Percentiles rank a stretch among this genome's conserved stretches.
Evolutionary conservation across 2,113 vertebrate genomes (phyloP).

Genomic region (Seriola quinqueradiata): DNA sequence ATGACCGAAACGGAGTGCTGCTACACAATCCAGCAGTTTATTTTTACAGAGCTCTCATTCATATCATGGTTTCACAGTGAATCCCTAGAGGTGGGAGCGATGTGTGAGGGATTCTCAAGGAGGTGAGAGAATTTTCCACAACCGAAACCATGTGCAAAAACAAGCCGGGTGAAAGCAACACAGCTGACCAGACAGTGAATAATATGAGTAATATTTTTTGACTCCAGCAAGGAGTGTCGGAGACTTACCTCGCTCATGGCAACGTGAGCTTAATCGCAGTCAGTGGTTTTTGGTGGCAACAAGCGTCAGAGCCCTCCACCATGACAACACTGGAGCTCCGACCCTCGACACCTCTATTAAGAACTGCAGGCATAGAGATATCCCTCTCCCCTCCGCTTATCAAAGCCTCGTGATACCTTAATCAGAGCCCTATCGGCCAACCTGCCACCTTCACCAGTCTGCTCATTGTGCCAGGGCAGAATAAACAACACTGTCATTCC

Average conservation of each 20-base stretch:
- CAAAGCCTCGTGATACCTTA: slow-evolving; percentile 64
- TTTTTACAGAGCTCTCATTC: slow-evolving; percentile 69
- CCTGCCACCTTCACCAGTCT: slow-evolving; percentile 58
- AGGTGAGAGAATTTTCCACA: slow-evolving; percentile 74
- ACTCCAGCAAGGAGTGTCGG: slow-evolving; percentile 11
- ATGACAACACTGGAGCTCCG: slow-evolving; percentile 47
- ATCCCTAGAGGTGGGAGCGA: slow-evolving; percentile 67
- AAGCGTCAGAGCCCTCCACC: slow-evolving; percentile 20
- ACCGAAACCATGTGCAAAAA: slow-evolving; percentile 52
- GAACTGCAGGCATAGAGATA: slow-evolving; percentile 32
- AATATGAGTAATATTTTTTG: not conserved
- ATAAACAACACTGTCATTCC: slow-evolving; percentile 62
- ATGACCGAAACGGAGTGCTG: slow-evolving; percentile 7
- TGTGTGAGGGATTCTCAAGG: slow-evolving; percentile 67
- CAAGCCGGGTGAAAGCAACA: slow-evolving; percentile 26
- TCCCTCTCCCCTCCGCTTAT: slow-evolving; percentile 51
- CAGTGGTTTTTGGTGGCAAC: slow-evolving; percentile 19
- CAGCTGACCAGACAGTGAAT: slow-evolving; percentile 1
- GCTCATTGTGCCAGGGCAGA: slow-evolving; percentile 49
- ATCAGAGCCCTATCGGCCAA: slow-evolving; percentile 67
- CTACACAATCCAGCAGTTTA: slow-evolving; percentile 58
- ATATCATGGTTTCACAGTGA: slow-evolving; percentile 68
- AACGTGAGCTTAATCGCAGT: slow-evolving; percentile 39
- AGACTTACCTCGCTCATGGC: slow-evolving; percentile 73
- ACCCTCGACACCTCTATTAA: slow-evolving; percentile 55